Percentiles rank a stretch among this genome's conserved stretches.
phyloP scores from a whole-genome alignment of 2,888 invertebrate genomes.

The Ceriagrion tenellum region DNA sequence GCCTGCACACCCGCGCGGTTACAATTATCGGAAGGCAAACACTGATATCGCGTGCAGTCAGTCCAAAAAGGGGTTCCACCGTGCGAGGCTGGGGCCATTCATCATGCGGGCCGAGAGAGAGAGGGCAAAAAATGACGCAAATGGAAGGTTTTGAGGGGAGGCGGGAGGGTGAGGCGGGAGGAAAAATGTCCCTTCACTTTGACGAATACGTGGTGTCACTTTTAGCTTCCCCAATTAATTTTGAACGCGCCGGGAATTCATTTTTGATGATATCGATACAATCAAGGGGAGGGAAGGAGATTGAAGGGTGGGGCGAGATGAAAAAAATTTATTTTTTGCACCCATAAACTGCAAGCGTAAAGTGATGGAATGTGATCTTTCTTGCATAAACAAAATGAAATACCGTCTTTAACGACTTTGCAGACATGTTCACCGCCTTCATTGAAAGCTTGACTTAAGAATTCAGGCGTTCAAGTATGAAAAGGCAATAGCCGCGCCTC shows the following conservation, averaged over 20 bases:
- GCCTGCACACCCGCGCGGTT: conserved; percentile 44
- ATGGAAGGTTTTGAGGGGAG: conserved; percentile 28
- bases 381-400: conserved; percentile 36
- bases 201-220: conserved; percentile 66
- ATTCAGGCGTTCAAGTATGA: background rate
- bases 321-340: background rate
- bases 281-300: conserved; percentile 14
- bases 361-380: conserved; percentile 30
- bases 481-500: background rate
- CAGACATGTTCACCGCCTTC: background rate
- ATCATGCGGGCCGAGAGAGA: background rate
- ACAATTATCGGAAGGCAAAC: conserved; percentile 67
- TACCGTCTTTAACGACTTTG: background rate
- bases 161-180: background rate
- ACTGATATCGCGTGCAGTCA: conserved; percentile 63
- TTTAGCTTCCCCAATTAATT: conserved; percentile 61
- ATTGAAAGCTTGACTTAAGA: background rate
- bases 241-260: conserved; percentile 59
- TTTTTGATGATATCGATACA: conserved; percentile 66
- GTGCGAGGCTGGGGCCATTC: conserved; percentile 46
- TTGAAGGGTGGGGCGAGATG: no score
- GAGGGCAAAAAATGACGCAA: conserved; percentile 54
- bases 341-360: conserved; percentile 6
- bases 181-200: conserved; percentile 59
- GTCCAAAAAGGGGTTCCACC: conserved; percentile 63